Evolutionary conservation across 2,113 vertebrate genomes (phyloP).

Genomic region (Campylorhamphus procurvoides): DNA sequence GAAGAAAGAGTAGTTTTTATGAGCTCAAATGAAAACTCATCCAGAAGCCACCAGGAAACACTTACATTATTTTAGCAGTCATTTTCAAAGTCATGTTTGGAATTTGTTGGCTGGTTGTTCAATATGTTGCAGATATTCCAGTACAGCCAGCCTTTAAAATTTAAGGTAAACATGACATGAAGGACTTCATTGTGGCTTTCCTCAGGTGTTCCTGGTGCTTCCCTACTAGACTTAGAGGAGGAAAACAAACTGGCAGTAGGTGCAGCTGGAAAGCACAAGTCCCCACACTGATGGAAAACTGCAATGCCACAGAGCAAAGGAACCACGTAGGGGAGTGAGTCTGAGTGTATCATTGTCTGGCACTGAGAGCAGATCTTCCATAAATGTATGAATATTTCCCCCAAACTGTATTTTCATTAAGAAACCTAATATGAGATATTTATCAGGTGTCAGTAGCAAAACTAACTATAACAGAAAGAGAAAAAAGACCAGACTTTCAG

Average conservation of each 20-base stretch:
- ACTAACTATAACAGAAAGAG: background rate
- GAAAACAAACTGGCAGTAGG: background rate
- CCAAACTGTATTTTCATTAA: background rate
- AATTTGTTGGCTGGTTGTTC: background rate
- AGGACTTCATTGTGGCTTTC: background rate
- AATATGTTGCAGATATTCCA: background rate
- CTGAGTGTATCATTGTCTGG: background rate
- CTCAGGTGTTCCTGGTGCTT: background rate
- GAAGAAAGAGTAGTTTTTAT: background rate
- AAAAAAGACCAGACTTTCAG: background rate
- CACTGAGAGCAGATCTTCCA: background rate
- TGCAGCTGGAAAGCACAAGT: background rate
- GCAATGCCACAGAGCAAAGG: background rate
- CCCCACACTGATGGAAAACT: background rate
- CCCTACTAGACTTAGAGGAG: background rate
- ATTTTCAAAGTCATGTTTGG: background rate
- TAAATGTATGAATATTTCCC: background rate
- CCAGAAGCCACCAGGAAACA: background rate
- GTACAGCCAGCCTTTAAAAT: background rate
- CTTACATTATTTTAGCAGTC: background rate
- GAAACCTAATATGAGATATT: background rate
- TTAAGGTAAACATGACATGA: background rate
- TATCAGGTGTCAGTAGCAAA: background rate
- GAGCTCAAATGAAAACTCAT: background rate
- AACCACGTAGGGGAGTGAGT: background rate